Evolutionary conservation across 2,888 invertebrate species (phyloP).

Genomic region (Spialia ferax): DNA sequence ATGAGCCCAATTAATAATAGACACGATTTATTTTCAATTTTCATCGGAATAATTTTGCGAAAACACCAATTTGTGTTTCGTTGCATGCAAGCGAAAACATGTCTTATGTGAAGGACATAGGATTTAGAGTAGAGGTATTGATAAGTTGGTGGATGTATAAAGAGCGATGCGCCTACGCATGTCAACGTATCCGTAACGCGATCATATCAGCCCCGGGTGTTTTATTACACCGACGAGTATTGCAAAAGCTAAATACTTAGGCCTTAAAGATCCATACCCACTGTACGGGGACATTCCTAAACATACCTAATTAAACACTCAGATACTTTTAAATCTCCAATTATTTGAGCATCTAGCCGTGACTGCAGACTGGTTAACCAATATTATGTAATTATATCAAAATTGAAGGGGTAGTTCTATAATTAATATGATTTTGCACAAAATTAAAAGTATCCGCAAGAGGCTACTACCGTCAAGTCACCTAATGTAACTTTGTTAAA

Average conservation of each 20-base stretch:
- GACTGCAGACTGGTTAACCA: too few species aligned
- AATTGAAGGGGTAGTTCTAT: too few species aligned
- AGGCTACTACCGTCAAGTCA: too few species aligned
- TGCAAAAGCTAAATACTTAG: conserved; percentile 56
- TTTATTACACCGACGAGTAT: conserved; percentile 58
- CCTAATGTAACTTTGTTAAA: too few species aligned
- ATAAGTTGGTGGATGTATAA: conserved; percentile 30
- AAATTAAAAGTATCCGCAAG: too few species aligned
- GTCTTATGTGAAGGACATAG: neutral
- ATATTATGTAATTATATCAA: too few species aligned
- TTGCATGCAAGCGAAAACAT: neutral
- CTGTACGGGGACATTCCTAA: neutral
- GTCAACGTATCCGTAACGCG: conserved; percentile 71
- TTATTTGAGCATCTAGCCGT: too few species aligned
- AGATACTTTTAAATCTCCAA: neutral
- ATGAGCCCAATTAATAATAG: too few species aligned
- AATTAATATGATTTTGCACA: too few species aligned
- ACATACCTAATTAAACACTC: neutral
- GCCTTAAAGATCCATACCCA: conserved; percentile 7
- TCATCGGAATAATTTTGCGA: conserved; percentile 35
- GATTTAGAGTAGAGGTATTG: neutral
- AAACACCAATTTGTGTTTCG: neutral
- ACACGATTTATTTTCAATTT: conserved; percentile 40
- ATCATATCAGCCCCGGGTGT: conserved; percentile 60
- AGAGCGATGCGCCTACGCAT: conserved; percentile 69